Conservation (phyloP, 2,888 invertebrate genomes). For the Lithosia quadra region DNA sequence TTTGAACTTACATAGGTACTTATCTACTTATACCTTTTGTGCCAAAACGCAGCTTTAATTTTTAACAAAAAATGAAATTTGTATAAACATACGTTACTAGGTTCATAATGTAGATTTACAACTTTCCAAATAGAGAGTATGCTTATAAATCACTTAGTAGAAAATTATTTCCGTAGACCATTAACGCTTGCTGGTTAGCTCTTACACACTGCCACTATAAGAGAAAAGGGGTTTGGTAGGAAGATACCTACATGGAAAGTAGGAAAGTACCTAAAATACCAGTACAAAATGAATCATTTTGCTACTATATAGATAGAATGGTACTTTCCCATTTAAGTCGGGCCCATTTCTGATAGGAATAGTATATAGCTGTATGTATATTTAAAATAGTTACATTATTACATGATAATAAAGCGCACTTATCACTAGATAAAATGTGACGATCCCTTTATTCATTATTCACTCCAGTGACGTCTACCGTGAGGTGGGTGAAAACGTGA, state of each 20-base stretch:
- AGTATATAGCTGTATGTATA: background rate
- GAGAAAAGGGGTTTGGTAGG: too few relatives aligned
- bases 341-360: background rate
- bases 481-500: background rate
- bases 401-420: background rate
- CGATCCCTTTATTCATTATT: background rate
- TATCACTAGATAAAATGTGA: background rate
- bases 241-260: too few relatives aligned
- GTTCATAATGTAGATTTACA: background rate
- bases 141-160: background rate
- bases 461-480: background rate
- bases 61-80: background rate
- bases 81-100: background rate
- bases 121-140: background rate
- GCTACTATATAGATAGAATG: background rate
- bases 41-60: background rate
- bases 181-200: background rate
- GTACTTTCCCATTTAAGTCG: background rate
- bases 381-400: background rate
- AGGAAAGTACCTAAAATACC: background rate
- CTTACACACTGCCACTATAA: background rate
- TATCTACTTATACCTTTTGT: too few relatives aligned
- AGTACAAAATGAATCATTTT: too few relatives aligned
- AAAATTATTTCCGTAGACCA: background rate
- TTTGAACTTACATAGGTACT: too few relatives aligned